These are phyloP conservation scores for Microctonus aethiopoides DNA, from an alignment of 2,888 invertebrate genomes.

Conservation along the genomic window DNA sequence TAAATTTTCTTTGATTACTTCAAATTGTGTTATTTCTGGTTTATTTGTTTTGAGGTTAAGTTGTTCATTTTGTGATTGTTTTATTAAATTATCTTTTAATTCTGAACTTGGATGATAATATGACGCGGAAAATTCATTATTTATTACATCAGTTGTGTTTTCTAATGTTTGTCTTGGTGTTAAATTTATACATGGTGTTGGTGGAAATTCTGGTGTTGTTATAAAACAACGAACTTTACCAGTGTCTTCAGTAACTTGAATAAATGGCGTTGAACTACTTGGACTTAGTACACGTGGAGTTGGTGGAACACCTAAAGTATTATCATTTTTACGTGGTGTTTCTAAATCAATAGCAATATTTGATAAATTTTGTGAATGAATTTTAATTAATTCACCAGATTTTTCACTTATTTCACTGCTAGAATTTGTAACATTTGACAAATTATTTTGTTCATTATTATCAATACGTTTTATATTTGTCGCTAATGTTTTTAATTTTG, in stretches of 20 bases:
- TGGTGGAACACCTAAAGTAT: constrained; percentile 53
- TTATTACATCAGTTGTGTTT: constrained; percentile 40
- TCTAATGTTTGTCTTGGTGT: constrained; percentile 54
- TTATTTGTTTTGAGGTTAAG: constrained; percentile 29
- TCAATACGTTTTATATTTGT: constrained; percentile 49
- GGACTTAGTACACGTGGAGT: constrained; percentile 60
- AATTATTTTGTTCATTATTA: background rate
- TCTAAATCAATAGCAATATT: constrained; percentile 47
- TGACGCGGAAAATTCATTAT: constrained; percentile 46
- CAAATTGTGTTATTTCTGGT: constrained; percentile 59
- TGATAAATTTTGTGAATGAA: constrained; percentile 30
- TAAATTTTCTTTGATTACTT: constrained; percentile 60
- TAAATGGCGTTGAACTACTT: constrained; percentile 51
- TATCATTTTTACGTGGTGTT: constrained; percentile 58
- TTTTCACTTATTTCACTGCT: constrained; percentile 36
- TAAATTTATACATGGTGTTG: constrained; percentile 58
- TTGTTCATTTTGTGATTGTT: background rate
- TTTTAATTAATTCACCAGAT: constrained; percentile 42
- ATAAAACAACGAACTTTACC: constrained; percentile 55
- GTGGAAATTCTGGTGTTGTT: constrained; percentile 61
- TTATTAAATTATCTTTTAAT: constrained; percentile 28
- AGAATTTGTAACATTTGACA: constrained; percentile 6
- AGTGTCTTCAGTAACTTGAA: constrained; percentile 48
- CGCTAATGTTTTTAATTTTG: constrained; percentile 53
- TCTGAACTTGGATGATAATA: constrained; percentile 56